Conservation (phyloP, 2,797 vertebrate species). For the Sarcoramphus papa region DNA sequence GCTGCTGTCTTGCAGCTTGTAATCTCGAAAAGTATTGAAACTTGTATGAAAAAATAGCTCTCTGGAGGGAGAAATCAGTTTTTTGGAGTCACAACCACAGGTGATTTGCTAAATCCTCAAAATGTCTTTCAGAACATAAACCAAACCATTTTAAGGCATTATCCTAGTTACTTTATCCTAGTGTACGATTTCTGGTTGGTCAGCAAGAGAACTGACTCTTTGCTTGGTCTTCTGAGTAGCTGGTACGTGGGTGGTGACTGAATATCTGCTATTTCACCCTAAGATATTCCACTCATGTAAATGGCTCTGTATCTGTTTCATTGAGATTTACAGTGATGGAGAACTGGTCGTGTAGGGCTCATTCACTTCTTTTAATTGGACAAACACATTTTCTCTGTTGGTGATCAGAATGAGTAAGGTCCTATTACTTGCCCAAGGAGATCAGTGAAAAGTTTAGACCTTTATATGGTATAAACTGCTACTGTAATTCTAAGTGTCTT, state of each 20-base stretch:
- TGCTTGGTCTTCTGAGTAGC: neutral
- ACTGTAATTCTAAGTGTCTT: neutral
- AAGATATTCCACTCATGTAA: neutral
- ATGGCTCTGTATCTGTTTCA: neutral
- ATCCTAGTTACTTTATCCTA: neutral
- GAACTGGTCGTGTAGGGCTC: accelerated
- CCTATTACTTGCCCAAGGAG: neutral
- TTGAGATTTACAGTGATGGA: neutral
- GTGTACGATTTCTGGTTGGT: neutral
- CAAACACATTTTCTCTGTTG: neutral
- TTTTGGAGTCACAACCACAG: neutral
- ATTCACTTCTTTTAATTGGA: neutral
- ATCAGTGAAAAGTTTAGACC: neutral
- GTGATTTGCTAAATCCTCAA: neutral
- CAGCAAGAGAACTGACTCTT: neutral
- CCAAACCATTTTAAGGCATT: neutral
- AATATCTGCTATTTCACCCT: neutral
- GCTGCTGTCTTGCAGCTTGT: neutral
- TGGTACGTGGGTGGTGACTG: neutral
- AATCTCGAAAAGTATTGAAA: constrained; percentile 2
- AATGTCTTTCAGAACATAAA: neutral
- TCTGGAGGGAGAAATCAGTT: neutral
- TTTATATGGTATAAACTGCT: neutral
- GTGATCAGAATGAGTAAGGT: neutral
- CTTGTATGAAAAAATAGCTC: neutral